These are phyloP conservation scores for Nannoperca australis DNA, from an alignment of 2,797 vertebrate species.

Conservation along the genomic window DNA sequence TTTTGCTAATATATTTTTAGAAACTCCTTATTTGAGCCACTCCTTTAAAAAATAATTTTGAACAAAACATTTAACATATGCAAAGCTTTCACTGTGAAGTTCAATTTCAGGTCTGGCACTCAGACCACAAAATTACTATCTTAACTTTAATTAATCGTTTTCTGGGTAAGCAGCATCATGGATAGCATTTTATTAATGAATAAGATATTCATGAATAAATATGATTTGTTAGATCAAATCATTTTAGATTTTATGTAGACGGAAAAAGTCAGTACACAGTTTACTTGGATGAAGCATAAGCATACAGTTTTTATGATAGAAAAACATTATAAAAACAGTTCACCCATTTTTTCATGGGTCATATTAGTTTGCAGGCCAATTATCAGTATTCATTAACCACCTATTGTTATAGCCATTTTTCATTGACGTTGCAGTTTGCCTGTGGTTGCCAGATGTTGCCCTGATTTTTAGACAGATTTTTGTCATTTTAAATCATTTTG, in stretches of 20 bases:
- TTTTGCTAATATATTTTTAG: not conserved
- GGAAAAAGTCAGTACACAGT: constrained; percentile 6
- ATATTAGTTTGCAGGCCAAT: not conserved
- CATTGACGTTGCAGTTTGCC: not conserved
- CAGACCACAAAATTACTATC: constrained; percentile 13
- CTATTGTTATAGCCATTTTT: not conserved
- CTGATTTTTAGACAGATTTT: not conserved
- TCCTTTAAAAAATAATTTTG: not conserved
- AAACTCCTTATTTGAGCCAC: not conserved
- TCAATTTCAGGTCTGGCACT: constrained; percentile 20
- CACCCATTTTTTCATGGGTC: not conserved
- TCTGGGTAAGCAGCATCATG: not conserved
- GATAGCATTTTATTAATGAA: not conserved
- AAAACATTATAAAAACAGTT: not conserved
- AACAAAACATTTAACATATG: not conserved
- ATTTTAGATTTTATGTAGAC: constrained; percentile 16
- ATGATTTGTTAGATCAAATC: constrained; percentile 10
- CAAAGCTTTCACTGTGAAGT: constrained; percentile 26
- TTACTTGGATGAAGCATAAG: not conserved
- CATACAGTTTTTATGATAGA: not conserved
- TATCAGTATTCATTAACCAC: not conserved
- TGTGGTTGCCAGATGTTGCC: not conserved
- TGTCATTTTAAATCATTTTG: not conserved
- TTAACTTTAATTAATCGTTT: not conserved
- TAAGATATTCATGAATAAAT: constrained; percentile 31